Conservation (phyloP, 2,888 invertebrate species). For the Dryocosmus kuriphilus region DNA sequence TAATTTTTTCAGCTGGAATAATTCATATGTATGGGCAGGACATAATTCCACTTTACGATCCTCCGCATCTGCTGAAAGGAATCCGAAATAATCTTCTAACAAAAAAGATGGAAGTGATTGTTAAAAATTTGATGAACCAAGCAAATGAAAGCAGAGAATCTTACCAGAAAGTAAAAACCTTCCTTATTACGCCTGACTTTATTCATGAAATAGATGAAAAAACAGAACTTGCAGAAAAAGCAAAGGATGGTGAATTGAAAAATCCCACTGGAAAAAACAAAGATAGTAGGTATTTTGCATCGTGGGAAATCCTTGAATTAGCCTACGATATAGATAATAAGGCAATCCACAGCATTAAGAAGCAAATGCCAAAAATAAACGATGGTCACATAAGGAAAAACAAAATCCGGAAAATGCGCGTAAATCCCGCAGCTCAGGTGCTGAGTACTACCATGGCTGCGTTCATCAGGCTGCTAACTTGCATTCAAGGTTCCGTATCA, state of each 20-base stretch:
- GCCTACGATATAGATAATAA: conserved; percentile 35
- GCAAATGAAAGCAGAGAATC: neutral
- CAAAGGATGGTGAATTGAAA: too few relatives aligned
- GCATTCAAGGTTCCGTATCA: too few relatives aligned
- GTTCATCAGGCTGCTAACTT: neutral
- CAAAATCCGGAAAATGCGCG: conserved; percentile 39
- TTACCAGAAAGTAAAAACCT: neutral
- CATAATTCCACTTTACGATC: too few relatives aligned
- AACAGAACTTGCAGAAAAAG: too few relatives aligned
- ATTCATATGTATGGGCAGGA: too few relatives aligned
- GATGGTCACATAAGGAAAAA: conserved; percentile 13
- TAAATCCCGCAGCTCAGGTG: conserved; percentile 32
- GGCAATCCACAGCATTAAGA: neutral
- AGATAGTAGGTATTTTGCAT: conserved; percentile 13
- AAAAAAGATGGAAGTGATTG: too few relatives aligned
- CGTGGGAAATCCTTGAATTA: neutral
- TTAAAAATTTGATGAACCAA: neutral
- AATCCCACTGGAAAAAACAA: neutral
- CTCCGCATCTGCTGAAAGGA: too few relatives aligned
- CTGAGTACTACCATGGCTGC: conserved; percentile 13
- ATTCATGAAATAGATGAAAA: neutral
- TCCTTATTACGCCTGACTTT: neutral
- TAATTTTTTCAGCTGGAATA: too few relatives aligned
- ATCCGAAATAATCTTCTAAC: too few relatives aligned
- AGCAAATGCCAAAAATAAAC: too few relatives aligned